Conservation (phyloP, 1,140 invertebrate species). For the silkworm (Bombyx mori) region ASM3026992v2 NC_085124.1:5044501-5045000, state of each 20-base stretch:
- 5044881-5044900: constrained; percentile 27
- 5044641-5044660: constrained; percentile 53
- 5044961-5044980: constrained; percentile 52
- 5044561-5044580: constrained; percentile 93
- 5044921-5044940: constrained; percentile 40
- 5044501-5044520: constrained; percentile 2
- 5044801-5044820: constrained; percentile 44
- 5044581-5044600: constrained; percentile 95
- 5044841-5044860: constrained; percentile 13
- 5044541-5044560: constrained; percentile 77
- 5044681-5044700: constrained; percentile 58
- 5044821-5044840: constrained; percentile 30
- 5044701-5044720: constrained; percentile 58
- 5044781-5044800: constrained; percentile 53
- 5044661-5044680: constrained; percentile 45
- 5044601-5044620: constrained; percentile 70
- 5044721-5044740: constrained; percentile 56
- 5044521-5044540: not conserved
- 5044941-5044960: constrained; percentile 60
- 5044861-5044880: constrained; percentile 67
- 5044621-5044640: constrained; percentile 59
- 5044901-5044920: constrained; percentile 36
- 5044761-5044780: constrained; percentile 40
- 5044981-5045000: constrained; percentile 48
- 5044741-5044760: constrained; percentile 49